A percentile compares a stretch with the other conserved stretches of the same genome.
These are phyloP conservation scores for Microdon myrmicae DNA, from an alignment of 2,888 invertebrate genomes.

Conservation along the genomic window DNA sequence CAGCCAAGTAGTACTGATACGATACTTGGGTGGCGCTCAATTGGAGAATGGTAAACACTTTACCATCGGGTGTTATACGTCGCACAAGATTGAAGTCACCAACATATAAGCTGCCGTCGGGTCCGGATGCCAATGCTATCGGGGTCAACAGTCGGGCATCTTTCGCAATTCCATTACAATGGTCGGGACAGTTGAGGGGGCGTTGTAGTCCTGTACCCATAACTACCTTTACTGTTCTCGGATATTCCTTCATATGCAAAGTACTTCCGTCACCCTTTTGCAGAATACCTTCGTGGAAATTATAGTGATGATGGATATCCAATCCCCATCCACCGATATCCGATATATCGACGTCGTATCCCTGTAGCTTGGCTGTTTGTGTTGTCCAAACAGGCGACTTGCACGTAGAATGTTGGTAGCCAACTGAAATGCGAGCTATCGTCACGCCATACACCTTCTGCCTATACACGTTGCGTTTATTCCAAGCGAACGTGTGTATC, in stretches of 20 bases:
- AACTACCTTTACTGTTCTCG: slow-evolving; percentile 87
- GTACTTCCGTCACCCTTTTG: slow-evolving; percentile 98
- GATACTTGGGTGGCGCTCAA: slow-evolving; percentile 94
- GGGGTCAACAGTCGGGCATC: slow-evolving; percentile 91
- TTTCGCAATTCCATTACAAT: slow-evolving; percentile 86
- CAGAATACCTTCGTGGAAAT: slow-evolving; percentile 96
- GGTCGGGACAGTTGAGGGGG: slow-evolving; percentile 84
- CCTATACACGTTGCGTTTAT: slow-evolving; percentile 95
- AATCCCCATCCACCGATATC: slow-evolving; percentile 98
- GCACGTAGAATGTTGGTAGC: slow-evolving; percentile 93
- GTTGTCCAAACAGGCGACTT: slow-evolving; percentile 92
- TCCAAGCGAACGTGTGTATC: slow-evolving; percentile 97
- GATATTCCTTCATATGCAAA: slow-evolving; percentile 92
- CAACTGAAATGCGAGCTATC: slow-evolving; percentile 88
- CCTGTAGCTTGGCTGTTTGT: slow-evolving; percentile 91
- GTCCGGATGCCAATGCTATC: slow-evolving; percentile 91
- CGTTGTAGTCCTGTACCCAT: slow-evolving; percentile 93
- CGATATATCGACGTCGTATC: slow-evolving; percentile 95
- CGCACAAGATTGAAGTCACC: slow-evolving; percentile 96
- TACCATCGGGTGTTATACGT: slow-evolving; percentile 88
- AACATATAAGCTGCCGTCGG: slow-evolving; percentile 96
- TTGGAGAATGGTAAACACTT: slow-evolving; percentile 88
- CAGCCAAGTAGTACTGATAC: slow-evolving; percentile 95
- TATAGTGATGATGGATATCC: slow-evolving; percentile 98
- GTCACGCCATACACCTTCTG: slow-evolving; percentile 94